Percentiles rank a stretch among this genome's conserved stretches.
Evolutionary conservation across 2,888 invertebrate species (phyloP).

Genomic region (Lypha dubia): DNA sequence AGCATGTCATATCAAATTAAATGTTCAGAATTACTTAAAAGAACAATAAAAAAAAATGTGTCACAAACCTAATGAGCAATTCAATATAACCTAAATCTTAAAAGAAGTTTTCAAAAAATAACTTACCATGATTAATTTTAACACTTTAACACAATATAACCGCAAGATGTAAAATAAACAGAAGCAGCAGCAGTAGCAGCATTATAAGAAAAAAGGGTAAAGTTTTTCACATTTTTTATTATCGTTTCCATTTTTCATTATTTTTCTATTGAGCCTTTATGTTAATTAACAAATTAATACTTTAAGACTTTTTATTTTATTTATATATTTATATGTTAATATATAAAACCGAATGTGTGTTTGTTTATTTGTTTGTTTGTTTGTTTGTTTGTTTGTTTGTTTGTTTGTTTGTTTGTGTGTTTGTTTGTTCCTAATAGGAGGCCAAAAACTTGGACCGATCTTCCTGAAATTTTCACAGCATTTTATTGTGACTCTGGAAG

Average conservation of each 20-base stretch:
- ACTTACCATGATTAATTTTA: slow-evolving; percentile 70
- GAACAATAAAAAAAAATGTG: neutral
- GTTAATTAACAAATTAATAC: slow-evolving; percentile 71
- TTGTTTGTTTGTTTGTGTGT: too few species aligned
- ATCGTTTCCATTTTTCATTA: neutral
- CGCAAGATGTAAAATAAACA: slow-evolving; percentile 47
- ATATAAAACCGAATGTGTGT: too few species aligned
- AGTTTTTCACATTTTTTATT: slow-evolving; percentile 37
- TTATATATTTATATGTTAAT: too few species aligned
- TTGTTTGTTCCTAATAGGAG: too few species aligned
- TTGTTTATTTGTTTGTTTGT: too few species aligned
- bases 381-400: too few species aligned
- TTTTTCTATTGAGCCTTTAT: slow-evolving; percentile 57
- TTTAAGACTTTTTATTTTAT: slow-evolving; percentile 48
- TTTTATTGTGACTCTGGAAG: too few species aligned
- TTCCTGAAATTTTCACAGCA: too few species aligned
- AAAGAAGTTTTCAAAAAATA: slow-evolving; percentile 9
- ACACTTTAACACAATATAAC: slow-evolving; percentile 68
- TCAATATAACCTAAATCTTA: neutral
- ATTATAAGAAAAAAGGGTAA: neutral
- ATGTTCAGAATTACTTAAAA: too few species aligned
- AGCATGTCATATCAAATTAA: too few species aligned
- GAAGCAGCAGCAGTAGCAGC: slow-evolving; percentile 23
- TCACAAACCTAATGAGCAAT: neutral
- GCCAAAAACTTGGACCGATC: too few species aligned